phyloP scores from a whole-genome alignment of 2,888 invertebrate genomes.

The Acrobeloides nanus region DNA sequence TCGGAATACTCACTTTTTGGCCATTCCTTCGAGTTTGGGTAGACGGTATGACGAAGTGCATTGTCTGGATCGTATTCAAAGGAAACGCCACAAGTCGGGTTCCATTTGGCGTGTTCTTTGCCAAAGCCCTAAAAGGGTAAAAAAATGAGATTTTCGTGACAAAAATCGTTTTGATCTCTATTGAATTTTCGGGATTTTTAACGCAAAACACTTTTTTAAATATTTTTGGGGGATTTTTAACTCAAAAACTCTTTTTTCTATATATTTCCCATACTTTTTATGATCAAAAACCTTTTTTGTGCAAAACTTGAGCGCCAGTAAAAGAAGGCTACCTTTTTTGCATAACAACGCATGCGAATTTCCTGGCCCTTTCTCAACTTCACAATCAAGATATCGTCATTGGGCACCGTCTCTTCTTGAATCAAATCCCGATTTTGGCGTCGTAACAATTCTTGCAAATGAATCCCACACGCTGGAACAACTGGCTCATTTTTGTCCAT shows the following conservation, averaged over 20 bases:
- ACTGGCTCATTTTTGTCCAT: slow-evolving; percentile 23
- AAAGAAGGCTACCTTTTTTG: slow-evolving; percentile 67
- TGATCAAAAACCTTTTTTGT: slow-evolving; percentile 20
- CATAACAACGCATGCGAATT: slow-evolving; percentile 84
- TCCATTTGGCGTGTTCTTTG: slow-evolving; percentile 99
- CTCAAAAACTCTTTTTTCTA: too few relatives aligned
- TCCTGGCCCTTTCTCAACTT: slow-evolving; percentile 78
- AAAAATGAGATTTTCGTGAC: background rate
- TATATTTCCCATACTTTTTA: background rate
- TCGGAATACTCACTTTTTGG: slow-evolving; percentile 71
- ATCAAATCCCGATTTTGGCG: slow-evolving; percentile 18
- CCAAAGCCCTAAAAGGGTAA: slow-evolving; percentile 64
- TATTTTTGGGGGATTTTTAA: background rate
- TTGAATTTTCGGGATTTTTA: too few relatives aligned
- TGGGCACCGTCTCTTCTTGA: slow-evolving; percentile 16
- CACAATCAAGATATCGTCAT: slow-evolving; percentile 65
- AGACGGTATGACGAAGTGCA: slow-evolving; percentile 81
- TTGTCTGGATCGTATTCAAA: slow-evolving; percentile 99
- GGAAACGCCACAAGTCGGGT: slow-evolving; percentile 92
- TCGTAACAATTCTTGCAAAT: slow-evolving; percentile 15
- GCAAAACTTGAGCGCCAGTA: slow-evolving; percentile 13
- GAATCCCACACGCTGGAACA: slow-evolving; percentile 30
- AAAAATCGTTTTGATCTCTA: background rate
- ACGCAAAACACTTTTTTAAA: background rate
- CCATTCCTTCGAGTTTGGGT: slow-evolving; percentile 52